Conservation (phyloP, 2,113 vertebrate species). For the Aramus guarauna region DNA sequence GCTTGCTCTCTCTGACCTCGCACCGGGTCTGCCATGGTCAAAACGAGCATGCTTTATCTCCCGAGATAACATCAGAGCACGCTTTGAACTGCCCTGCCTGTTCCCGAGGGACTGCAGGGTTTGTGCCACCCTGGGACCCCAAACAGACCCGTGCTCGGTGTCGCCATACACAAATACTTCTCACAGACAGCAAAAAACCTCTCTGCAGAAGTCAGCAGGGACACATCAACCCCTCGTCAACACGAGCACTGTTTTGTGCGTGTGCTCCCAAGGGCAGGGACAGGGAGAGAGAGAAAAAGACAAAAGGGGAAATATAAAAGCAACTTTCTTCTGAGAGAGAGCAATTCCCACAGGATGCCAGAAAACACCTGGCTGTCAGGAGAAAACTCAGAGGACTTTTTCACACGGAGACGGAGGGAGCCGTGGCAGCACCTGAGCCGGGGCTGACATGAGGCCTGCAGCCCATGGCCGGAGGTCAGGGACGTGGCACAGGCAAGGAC, state of each 20-base stretch:
- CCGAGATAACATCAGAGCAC: neutral
- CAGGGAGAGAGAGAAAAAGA: neutral
- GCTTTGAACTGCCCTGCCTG: neutral
- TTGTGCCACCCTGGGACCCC: neutral
- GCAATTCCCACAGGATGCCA: neutral
- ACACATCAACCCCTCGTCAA: neutral
- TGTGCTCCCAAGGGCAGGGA: neutral
- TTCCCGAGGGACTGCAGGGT: neutral
- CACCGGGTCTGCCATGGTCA: neutral
- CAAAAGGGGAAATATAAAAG: neutral
- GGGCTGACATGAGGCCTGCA: neutral
- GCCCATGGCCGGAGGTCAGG: neutral
- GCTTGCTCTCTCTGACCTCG: neutral
- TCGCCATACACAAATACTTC: fast-evolving
- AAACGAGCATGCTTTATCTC: neutral
- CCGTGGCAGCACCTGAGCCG: neutral
- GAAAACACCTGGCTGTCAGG: neutral
- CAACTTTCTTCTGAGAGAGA: neutral
- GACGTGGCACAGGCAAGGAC: slow-evolving; percentile 2
- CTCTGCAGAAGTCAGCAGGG: neutral
- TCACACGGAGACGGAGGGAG: neutral
- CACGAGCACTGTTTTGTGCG: fast-evolving
- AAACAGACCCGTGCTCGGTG: fast-evolving
- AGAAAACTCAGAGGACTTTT: neutral
- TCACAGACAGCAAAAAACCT: neutral